Percentiles rank a stretch among this genome's conserved stretches.
Conservation (phyloP, 2,113 vertebrate species). For the Vanacampus margaritifer region DNA sequence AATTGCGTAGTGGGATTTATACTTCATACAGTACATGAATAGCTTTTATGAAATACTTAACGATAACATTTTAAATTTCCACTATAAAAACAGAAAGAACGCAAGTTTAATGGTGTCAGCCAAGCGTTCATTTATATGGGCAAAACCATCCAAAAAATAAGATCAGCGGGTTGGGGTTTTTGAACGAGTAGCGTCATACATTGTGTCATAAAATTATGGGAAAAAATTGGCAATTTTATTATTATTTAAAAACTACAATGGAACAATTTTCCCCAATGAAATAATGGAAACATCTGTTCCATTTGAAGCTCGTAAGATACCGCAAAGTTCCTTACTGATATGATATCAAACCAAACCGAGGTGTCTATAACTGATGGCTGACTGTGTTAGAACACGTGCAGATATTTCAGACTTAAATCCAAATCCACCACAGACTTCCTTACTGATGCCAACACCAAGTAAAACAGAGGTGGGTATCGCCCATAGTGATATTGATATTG, state of each 20-base stretch:
- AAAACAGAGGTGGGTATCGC: too few species aligned
- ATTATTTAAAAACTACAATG: not conserved
- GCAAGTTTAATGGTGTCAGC: not conserved
- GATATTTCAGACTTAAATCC: too few species aligned
- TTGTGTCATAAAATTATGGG: not conserved
- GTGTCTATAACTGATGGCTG: too few species aligned
- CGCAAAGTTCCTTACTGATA: not conserved
- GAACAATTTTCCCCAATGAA: not conserved
- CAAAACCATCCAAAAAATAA: not conserved
- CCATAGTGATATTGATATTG: too few species aligned
- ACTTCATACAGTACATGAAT: not conserved
- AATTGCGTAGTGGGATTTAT: not conserved
- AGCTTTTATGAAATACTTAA: conserved; percentile 3
- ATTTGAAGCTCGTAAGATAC: not conserved
- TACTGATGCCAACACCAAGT: too few species aligned
- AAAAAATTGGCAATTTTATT: not conserved
- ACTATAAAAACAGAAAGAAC: not conserved
- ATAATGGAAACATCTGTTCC: not conserved
- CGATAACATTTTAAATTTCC: not conserved
- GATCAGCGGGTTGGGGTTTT: not conserved
- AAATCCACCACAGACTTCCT: too few species aligned
- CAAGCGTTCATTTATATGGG: not conserved
- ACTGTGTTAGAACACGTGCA: too few species aligned
- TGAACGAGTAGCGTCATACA: not conserved
- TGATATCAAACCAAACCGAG: not conserved